A percentile compares a stretch with the other conserved stretches of the same genome.
Evolutionary conservation across 2,797 vertebrate genomes (phyloP).

Genomic region (Paedocypris micromegethes): DNA sequence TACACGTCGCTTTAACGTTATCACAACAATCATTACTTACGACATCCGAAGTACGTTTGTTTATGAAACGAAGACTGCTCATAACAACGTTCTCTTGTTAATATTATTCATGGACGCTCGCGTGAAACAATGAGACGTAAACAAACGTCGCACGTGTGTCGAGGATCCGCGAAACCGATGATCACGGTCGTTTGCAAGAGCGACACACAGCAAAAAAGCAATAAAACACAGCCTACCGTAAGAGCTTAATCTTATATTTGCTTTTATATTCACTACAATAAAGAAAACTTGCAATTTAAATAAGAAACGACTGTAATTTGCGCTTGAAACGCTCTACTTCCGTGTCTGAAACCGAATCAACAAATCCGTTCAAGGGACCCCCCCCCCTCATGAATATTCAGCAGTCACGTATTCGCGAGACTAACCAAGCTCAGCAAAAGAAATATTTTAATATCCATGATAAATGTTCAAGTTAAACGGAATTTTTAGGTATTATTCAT

Average conservation of each 20-base stretch:
- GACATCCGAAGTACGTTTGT: too few relatives aligned
- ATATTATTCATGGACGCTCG: too few relatives aligned
- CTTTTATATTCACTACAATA: slow-evolving; percentile 9
- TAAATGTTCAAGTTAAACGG: background rate
- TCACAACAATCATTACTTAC: too few relatives aligned
- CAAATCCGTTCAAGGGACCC: slow-evolving; percentile 5
- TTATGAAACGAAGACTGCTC: too few relatives aligned
- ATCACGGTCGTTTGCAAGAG: background rate
- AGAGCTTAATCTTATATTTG: slow-evolving; percentile 14
- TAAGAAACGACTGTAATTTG: slow-evolving; percentile 5
- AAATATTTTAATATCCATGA: slow-evolving; percentile 3
- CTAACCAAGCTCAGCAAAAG: background rate
- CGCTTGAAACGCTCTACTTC: slow-evolving; percentile 15
- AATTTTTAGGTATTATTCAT: too few relatives aligned
- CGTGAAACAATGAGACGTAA: too few relatives aligned
- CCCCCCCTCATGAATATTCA: slow-evolving; percentile 13
- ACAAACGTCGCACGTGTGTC: too few relatives aligned
- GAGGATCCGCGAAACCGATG: background rate
- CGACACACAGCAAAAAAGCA: slow-evolving; percentile 16
- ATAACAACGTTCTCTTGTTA: too few relatives aligned
- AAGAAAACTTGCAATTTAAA: background rate
- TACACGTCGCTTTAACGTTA: too few relatives aligned
- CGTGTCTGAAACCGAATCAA: background rate
- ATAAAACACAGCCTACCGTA: slow-evolving; percentile 29
- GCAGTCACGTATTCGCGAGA: slow-evolving; percentile 2